Conservation (phyloP, 2,888 invertebrate species). For the Ormyrus nitidulus region DNA sequence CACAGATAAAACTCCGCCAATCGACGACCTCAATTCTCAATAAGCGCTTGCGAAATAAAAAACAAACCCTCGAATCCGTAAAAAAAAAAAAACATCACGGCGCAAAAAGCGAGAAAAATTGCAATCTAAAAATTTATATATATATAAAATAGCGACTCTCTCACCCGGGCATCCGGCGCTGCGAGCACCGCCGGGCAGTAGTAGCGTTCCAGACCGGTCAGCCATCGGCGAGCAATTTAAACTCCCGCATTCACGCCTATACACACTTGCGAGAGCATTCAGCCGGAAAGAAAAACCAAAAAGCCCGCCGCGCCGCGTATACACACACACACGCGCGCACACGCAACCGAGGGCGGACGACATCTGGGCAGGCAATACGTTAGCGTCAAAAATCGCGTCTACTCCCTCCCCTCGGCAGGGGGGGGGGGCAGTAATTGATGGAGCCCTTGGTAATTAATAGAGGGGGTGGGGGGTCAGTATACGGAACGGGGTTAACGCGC, state of each 20-base stretch:
- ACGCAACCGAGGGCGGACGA: conserved; percentile 60
- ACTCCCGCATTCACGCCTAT: conserved; percentile 2
- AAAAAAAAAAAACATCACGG: not conserved
- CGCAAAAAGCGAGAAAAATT: not conserved
- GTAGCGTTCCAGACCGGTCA: not conserved
- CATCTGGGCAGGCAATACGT: conserved; percentile 74
- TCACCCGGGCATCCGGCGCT: not conserved
- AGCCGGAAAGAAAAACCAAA: conserved; percentile 23
- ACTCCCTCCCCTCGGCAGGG: conserved; percentile 46
- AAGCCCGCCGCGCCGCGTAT: conserved; percentile 33
- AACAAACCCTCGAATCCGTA: not conserved
- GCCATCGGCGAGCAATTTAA: conserved; percentile 14
- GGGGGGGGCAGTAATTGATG: conserved; percentile 68
- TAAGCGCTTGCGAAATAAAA: not conserved
- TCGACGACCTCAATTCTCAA: too few relatives aligned
- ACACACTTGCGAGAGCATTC: not conserved
- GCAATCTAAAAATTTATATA: too few relatives aligned
- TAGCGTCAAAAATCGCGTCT: conserved; percentile 72
- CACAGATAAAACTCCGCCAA: too few relatives aligned
- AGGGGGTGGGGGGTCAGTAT: conserved; percentile 30
- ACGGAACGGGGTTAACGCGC: conserved; percentile 58
- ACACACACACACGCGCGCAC: conserved; percentile 20
- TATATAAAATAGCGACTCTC: not conserved
- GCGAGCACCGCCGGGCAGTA: not conserved
- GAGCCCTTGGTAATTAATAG: conserved; percentile 74